Percentiles rank a stretch among this genome's conserved stretches.
phyloP scores from a whole-genome alignment of 2,113 vertebrate genomes.

The Maccullochella peelii region DNA sequence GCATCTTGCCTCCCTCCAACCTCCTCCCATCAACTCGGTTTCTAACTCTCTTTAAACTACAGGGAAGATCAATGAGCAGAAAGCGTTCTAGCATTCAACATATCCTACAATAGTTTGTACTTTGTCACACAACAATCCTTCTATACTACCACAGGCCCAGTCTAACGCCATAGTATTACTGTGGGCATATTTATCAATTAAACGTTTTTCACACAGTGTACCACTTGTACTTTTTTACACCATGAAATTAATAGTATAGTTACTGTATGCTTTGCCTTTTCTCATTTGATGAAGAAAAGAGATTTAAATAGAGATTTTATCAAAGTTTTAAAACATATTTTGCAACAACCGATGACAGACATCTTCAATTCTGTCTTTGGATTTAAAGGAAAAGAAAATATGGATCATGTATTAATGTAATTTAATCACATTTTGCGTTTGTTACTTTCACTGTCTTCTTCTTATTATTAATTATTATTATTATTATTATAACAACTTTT shows the following conservation, averaged over 20 bases:
- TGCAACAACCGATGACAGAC: neutral
- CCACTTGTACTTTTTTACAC: neutral
- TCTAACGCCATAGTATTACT: neutral
- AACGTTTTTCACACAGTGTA: neutral
- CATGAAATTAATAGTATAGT: neutral
- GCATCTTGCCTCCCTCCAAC: neutral
- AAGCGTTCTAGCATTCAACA: neutral
- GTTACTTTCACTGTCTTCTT: too few relatives aligned
- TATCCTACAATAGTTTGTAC: neutral
- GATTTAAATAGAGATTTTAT: too few relatives aligned
- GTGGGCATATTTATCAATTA: neutral
- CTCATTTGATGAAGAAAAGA: neutral
- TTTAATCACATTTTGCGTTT: too few relatives aligned
- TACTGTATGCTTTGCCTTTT: neutral
- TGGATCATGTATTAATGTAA: neutral
- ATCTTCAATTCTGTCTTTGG: neutral
- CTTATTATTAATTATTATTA: too few relatives aligned
- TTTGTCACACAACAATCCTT: neutral
- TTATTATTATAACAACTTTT: too few relatives aligned
- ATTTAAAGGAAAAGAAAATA: conserved; percentile 3
- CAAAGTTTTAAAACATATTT: neutral
- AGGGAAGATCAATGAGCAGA: conserved; percentile 19
- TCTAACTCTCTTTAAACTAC: conserved; percentile 6
- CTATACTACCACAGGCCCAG: neutral
- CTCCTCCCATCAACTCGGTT: neutral